Evolutionary conservation across 2,113 vertebrate genomes (phyloP).

Genomic region (Rhinogobius similis): DNA sequence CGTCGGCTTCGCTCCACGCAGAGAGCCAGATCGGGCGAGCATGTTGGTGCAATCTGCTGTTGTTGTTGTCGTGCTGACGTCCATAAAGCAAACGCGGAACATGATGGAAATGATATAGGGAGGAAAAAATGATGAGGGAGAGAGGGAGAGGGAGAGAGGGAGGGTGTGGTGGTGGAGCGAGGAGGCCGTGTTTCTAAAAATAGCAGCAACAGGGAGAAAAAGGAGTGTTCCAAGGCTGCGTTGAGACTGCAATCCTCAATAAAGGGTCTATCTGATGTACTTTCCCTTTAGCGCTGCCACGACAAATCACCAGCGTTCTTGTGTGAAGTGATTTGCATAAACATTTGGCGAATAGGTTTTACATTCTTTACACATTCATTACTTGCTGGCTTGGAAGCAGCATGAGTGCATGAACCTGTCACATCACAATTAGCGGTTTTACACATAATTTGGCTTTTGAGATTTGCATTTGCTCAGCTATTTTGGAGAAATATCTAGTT

Average conservation of each 20-base stretch:
- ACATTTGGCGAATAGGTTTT: not conserved
- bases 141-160: conserved; percentile 8
- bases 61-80: conserved; percentile 49
- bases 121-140: conserved; percentile 26
- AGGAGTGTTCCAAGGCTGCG: not conserved
- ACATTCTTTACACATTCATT: not conserved
- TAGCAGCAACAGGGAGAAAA: not conserved
- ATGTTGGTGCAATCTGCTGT: conserved; percentile 64
- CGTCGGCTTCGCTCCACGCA: conserved; percentile 18
- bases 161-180: conserved; percentile 19
- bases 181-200: conserved; percentile 21
- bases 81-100: conserved; percentile 45
- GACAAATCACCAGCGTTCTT: not conserved
- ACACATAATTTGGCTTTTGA: no score
- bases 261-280: not conserved
- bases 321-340: not conserved
- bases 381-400: not conserved
- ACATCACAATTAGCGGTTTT: no score
- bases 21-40: conserved; percentile 45
- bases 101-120: conserved; percentile 43
- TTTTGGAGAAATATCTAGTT: no score
- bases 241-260: conserved; percentile 1
- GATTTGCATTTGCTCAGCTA: no score
- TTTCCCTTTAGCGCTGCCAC: not conserved
- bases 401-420: not conserved